Percentiles rank a stretch among this genome's conserved stretches.
phyloP scores from a whole-genome alignment of 2,888 invertebrate species.

The Euzetes globulus region DNA sequence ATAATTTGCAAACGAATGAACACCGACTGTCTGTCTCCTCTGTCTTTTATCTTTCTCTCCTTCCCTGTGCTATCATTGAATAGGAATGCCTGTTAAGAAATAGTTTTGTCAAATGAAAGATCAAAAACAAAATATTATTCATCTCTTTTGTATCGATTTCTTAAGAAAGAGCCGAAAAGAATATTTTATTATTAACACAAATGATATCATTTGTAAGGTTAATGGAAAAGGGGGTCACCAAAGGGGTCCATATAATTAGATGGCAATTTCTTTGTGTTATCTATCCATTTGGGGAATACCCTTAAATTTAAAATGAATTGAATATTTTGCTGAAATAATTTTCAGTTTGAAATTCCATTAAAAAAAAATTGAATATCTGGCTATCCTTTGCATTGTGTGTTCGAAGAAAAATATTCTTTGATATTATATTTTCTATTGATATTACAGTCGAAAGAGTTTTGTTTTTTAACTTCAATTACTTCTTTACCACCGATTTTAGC shows the following conservation, averaged over 20 bases:
- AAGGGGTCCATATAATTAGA: too few species aligned
- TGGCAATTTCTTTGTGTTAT: too few species aligned
- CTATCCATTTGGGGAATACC: too few species aligned
- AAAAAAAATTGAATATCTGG: background rate
- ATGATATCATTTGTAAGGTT: too few species aligned
- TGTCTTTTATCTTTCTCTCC: background rate
- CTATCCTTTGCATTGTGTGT: background rate
- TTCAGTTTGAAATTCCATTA: background rate
- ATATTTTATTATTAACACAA: too few species aligned
- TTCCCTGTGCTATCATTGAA: background rate
- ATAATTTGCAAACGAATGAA: constrained; percentile 3
- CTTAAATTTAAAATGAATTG: too few species aligned
- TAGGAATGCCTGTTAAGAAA: background rate
- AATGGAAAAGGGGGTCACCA: too few species aligned
- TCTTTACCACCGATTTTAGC: constrained; percentile 6
- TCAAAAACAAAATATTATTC: too few species aligned
- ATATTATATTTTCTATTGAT: background rate
- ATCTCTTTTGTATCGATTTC: too few species aligned
- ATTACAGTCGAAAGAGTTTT: background rate
- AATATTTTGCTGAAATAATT: too few species aligned
- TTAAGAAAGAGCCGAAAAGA: too few species aligned
- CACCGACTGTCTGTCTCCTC: constrained; percentile 20
- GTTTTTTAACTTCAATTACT: constrained; percentile 11
- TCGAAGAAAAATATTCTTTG: background rate
- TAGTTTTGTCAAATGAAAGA: background rate